Evolutionary conservation across 1,140 invertebrate genomes (phyloP), one percentile per base, ranked within the genome.

Genomic region (Parasteatoda tepidariorum): DNA sequence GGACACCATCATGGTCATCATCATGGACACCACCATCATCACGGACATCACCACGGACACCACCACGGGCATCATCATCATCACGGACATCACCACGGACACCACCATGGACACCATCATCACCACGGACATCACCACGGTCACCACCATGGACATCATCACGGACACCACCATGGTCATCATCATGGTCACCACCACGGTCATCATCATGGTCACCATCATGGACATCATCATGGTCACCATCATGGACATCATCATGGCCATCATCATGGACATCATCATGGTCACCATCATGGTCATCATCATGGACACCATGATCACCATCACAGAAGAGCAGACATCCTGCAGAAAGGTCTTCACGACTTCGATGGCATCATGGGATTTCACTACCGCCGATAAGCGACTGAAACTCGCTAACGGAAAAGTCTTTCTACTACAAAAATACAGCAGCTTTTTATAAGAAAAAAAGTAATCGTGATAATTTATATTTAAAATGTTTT

Each of bases 301-400:
- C 74, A 76, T 24, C 74, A 76, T 41, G 74, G 74, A n/a, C 74
- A 74, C 30, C 28, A 41, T 55, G 59, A 57, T 18, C 41, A 3
- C n/a, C 78, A 81, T 34, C 78, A 82, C 78, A 70, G 78, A 82
- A 82, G 78, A 33, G 67, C 67, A n/a, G 78, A 82, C 13, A 82
- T 82, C 57, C 34, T 82, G 3, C 78, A 82, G 33, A 82, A 82
- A 55, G 78, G 78, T 71, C 78, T 82, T n/a, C 78, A 82, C 18
- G 78, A 82, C 33, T 82, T 82, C 66, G 78, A 82, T 18, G 78
- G 78, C 26, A 64, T 82, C 30, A 41, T 82, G 31, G 78, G 78
- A 71, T 82, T 82, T 55, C 78, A 82, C 33, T 82, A 68, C 66
- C 78, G 78, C 31, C 67, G 78, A 82, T 82, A 82, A 82, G 26